Conservation (phyloP, 2,797 vertebrate genomes). For the Falco peregrinus region DNA sequence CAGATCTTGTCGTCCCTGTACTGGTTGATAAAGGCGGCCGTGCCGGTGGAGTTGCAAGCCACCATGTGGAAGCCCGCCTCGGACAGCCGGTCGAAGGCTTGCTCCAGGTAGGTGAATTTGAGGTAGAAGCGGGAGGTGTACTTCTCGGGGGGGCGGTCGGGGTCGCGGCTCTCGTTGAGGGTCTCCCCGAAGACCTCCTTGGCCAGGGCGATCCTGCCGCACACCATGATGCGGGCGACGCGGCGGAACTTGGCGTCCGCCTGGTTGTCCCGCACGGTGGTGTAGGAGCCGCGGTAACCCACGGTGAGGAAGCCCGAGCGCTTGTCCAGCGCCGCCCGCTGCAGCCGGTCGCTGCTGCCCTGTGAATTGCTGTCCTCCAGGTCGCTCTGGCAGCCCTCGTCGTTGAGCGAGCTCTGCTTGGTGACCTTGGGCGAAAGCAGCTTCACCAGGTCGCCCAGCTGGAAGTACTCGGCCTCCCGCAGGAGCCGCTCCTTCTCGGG, state of each 20-base stretch:
- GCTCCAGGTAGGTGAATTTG: slow-evolving; percentile 89
- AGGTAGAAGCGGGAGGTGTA: slow-evolving; percentile 91
- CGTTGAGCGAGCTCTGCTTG: slow-evolving; percentile 81
- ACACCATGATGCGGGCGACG: slow-evolving; percentile 89
- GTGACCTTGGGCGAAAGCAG: slow-evolving; percentile 82
- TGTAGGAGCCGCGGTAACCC: slow-evolving; percentile 88
- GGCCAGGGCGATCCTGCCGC: slow-evolving; percentile 86
- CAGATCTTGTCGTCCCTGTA: slow-evolving; percentile 89
- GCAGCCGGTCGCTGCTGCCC: slow-evolving; percentile 79
- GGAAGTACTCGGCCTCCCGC: slow-evolving; percentile 88
- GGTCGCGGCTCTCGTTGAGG: slow-evolving; percentile 88
- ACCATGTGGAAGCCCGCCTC: slow-evolving; percentile 91
- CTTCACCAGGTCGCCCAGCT: slow-evolving; percentile 81
- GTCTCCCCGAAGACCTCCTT: slow-evolving; percentile 89
- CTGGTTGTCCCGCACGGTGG: slow-evolving; percentile 84
- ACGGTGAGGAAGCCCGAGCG: slow-evolving; percentile 88
- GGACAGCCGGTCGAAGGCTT: slow-evolving; percentile 87
- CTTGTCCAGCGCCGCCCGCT: slow-evolving; percentile 76
- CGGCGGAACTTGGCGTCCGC: slow-evolving; percentile 87
- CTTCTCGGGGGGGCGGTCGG: slow-evolving; percentile 87
- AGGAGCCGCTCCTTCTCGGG: slow-evolving; percentile 88
- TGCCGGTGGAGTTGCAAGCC: slow-evolving; percentile 87
- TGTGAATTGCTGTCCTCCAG: slow-evolving; percentile 84
- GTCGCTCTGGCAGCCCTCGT: slow-evolving; percentile 87
- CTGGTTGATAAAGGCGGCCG: slow-evolving; percentile 84